Percentiles rank a stretch among this genome's conserved stretches.
Conservation (phyloP, 2,797 vertebrate species). For the Rhabdomys pumilio region DNA sequence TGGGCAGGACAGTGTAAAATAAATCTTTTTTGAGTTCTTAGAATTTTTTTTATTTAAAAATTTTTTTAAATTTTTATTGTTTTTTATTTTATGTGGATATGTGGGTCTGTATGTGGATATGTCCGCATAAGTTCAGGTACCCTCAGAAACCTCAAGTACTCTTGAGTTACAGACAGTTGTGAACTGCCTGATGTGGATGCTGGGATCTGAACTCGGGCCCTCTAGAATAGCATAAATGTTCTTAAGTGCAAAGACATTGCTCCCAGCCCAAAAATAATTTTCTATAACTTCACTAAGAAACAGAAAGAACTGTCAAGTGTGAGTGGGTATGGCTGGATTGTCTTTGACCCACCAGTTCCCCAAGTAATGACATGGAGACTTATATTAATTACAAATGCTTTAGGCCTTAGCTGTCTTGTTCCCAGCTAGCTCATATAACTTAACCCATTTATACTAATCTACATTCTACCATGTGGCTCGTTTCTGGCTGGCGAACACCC, state of each 20-base stretch:
- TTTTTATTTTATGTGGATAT: slow-evolving; percentile 18
- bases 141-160: not conserved
- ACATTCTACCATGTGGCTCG: not conserved
- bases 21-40: slow-evolving; percentile 44
- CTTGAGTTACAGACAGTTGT: not conserved
- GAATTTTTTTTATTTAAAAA: not conserved
- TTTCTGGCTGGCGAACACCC: not conserved
- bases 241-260: not conserved
- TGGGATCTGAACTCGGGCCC: not conserved
- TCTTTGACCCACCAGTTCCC: not conserved
- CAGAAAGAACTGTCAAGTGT: not conserved
- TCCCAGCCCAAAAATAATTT: not conserved
- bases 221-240: not conserved
- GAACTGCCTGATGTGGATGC: not conserved
- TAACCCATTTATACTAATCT: not conserved
- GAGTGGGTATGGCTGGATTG: not conserved
- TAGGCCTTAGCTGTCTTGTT: not conserved
- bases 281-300: not conserved
- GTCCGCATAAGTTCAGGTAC: not conserved
- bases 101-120: not conserved
- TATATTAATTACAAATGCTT: not conserved
- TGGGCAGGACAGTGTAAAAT: slow-evolving; percentile 5
- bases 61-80: not conserved
- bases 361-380: not conserved
- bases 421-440: not conserved